Evolutionary conservation across 2,888 invertebrate genomes (phyloP).

Genomic region (Lordiphosa andalusiaca): DNA sequence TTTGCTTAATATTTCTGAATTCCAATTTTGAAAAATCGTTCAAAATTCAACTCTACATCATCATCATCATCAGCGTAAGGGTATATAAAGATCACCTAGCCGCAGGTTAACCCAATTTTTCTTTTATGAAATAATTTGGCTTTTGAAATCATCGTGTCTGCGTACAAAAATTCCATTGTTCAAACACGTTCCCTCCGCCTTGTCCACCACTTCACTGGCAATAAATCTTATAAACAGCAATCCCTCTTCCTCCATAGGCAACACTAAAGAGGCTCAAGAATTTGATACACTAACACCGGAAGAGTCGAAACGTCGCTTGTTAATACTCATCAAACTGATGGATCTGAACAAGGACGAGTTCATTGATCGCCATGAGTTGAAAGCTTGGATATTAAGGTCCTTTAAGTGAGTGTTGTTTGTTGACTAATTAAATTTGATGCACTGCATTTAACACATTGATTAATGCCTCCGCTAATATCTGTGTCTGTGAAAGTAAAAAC

Average conservation of each 20-base stretch:
- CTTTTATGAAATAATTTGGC: slow-evolving; percentile 26
- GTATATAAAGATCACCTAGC: neutral
- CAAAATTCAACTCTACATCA: no score
- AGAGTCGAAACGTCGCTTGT: slow-evolving; percentile 90
- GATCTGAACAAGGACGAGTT: slow-evolving; percentile 90
- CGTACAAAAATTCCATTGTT: slow-evolving; percentile 33
- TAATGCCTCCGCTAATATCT: slow-evolving; percentile 14
- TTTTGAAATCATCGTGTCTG: slow-evolving; percentile 26
- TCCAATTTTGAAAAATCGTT: no score
- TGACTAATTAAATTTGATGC: slow-evolving; percentile 50
- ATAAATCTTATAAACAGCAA: slow-evolving; percentile 6
- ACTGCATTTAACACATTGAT: slow-evolving; percentile 1
- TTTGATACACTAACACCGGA: slow-evolving; percentile 92
- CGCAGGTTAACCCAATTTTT: slow-evolving; percentile 7
- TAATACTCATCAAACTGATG: slow-evolving; percentile 90
- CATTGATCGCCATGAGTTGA: slow-evolving; percentile 91
- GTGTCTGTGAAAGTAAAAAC: slow-evolving; percentile 4
- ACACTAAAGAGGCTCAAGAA: slow-evolving; percentile 94
- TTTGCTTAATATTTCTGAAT: no score
- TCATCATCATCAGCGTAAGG: neutral
- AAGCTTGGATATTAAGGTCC: slow-evolving; percentile 95
- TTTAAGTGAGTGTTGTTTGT: slow-evolving; percentile 85
- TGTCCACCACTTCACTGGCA: slow-evolving; percentile 5
- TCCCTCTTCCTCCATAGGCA: slow-evolving; percentile 82
- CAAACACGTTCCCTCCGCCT: slow-evolving; percentile 29